Percentiles rank a stretch among this genome's conserved stretches.
Conservation (phyloP, 2,113 vertebrate genomes). For the Peromyscus polionotus region DNA sequence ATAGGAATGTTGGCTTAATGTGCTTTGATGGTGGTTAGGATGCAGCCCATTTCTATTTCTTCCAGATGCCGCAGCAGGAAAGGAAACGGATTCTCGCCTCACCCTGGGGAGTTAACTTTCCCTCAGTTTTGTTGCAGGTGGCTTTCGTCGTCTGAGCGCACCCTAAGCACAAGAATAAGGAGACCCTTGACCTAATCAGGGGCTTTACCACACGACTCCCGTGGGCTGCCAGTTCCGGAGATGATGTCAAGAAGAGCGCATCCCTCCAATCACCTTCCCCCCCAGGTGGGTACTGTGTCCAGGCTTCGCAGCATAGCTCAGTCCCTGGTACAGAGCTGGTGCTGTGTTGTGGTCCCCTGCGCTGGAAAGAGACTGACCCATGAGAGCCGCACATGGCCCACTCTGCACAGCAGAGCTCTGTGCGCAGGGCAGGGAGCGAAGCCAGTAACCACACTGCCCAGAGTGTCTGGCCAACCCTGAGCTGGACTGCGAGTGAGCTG, state of each 20-base stretch:
- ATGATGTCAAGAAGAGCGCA: neutral
- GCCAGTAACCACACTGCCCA: neutral
- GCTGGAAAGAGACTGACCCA: neutral
- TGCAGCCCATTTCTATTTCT: slow-evolving; percentile 55
- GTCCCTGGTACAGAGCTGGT: neutral
- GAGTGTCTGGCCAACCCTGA: neutral
- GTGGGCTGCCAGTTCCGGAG: neutral
- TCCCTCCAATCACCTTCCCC: neutral
- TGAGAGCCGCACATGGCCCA: rapidly evolving
- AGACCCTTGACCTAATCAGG: neutral
- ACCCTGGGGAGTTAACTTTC: neutral
- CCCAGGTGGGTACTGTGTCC: neutral
- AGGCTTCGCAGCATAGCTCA: neutral
- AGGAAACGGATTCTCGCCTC: slow-evolving; percentile 33
- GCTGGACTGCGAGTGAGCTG: neutral
- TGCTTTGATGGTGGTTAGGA: slow-evolving; percentile 7
- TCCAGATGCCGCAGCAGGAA: slow-evolving; percentile 50
- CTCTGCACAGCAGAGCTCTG: no score
- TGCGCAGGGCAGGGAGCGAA: neutral
- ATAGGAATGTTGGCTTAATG: neutral
- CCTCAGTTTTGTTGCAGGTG: neutral
- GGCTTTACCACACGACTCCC: no score
- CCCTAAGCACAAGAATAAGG: neutral
- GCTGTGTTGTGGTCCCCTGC: rapidly evolving
- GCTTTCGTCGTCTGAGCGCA: neutral